Conservation (phyloP, 2,797 vertebrate species). For the Melanotaenia pygmaea region DNA sequence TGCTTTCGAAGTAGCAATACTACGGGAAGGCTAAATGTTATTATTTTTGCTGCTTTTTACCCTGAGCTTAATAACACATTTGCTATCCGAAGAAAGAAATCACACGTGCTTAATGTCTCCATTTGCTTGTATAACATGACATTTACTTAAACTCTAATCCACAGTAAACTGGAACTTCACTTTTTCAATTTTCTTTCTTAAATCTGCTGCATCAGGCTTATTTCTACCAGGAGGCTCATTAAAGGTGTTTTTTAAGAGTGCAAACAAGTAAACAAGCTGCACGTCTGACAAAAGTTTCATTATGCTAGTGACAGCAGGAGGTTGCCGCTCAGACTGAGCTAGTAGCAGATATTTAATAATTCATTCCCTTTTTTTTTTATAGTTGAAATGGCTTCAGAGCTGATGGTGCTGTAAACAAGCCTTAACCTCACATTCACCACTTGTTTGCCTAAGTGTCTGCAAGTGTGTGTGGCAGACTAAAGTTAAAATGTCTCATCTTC, state of each 20-base stretch:
- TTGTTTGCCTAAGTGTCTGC: constrained; percentile 14
- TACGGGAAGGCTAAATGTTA: constrained; percentile 6
- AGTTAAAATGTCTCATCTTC: constrained; percentile 37
- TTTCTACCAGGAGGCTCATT: constrained; percentile 15
- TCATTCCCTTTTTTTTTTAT: constrained; percentile 46
- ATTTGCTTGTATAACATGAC: neutral
- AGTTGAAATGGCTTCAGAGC: constrained; percentile 35
- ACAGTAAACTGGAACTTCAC: neutral
- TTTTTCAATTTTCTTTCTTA: neutral
- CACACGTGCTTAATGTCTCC: constrained; percentile 11
- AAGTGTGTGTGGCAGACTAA: constrained; percentile 1
- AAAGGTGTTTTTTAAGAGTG: constrained; percentile 8
- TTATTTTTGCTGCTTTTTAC: constrained; percentile 19
- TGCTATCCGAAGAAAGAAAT: constrained; percentile 6
- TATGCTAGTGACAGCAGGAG: neutral
- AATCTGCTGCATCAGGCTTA: constrained; percentile 16
- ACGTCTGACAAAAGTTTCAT: too few species aligned
- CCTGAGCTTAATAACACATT: constrained; percentile 26
- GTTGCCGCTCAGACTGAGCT: constrained; percentile 5
- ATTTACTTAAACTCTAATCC: neutral
- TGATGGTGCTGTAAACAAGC: constrained; percentile 33
- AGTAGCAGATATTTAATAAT: constrained; percentile 26
- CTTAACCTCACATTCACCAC: constrained; percentile 23
- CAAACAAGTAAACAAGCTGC: too few species aligned
- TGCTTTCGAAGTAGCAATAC: constrained; percentile 1